Evolutionary conservation across 2,888 invertebrate genomes (phyloP).

Genomic region (Andrena chrysosceles): DNA sequence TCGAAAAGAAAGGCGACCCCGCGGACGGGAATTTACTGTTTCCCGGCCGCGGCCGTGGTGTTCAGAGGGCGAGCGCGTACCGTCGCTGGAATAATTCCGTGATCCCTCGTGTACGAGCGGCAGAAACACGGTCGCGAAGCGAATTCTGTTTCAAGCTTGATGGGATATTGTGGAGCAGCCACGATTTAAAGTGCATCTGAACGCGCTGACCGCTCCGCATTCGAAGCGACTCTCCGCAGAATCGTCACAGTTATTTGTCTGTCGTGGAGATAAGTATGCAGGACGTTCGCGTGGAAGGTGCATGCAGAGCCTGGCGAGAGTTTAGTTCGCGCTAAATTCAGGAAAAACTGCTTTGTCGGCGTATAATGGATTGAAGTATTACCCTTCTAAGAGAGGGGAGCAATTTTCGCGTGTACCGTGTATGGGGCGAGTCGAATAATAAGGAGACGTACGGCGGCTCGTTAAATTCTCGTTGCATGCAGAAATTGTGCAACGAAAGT

Average conservation of each 20-base stretch:
- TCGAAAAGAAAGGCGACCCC: slow-evolving; percentile 32
- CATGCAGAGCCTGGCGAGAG: not conserved
- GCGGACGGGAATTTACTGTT: not conserved
- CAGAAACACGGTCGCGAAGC: not conserved
- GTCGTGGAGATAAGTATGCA: not conserved
- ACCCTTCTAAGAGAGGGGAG: too few relatives aligned
- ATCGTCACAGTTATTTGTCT: not conserved
- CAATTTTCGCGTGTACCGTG: too few relatives aligned
- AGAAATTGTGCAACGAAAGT: too few relatives aligned
- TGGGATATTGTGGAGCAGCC: not conserved
- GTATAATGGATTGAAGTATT: too few relatives aligned
- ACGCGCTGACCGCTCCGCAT: not conserved
- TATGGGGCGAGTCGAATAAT: too few relatives aligned
- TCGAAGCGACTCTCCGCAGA: not conserved
- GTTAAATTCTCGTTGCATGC: slow-evolving; percentile 14
- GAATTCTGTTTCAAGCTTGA: not conserved
- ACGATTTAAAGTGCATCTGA: not conserved
- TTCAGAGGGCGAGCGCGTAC: not conserved
- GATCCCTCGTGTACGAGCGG: not conserved
- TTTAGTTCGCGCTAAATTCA: not conserved
- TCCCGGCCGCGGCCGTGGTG: not conserved
- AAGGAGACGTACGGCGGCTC: too few relatives aligned
- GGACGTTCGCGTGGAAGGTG: not conserved
- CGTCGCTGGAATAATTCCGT: not conserved
- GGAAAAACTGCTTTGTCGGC: too few relatives aligned